These are phyloP conservation scores for Tiliacea citrago DNA, from an alignment of 2,888 invertebrate species.

Conservation along the genomic window DNA sequence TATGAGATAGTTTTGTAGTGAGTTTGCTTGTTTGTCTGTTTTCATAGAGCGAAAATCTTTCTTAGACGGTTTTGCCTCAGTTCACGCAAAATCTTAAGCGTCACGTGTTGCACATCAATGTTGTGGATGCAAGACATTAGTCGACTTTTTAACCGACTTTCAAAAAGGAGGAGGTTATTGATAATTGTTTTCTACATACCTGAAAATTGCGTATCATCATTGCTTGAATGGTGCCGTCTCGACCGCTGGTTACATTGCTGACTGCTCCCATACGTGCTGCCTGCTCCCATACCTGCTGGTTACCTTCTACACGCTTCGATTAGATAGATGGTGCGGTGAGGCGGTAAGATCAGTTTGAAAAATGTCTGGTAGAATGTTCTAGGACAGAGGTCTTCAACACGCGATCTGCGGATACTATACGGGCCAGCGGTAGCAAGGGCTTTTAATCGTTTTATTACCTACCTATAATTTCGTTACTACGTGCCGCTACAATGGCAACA, in stretches of 20 bases:
- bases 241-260: background rate
- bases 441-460: background rate
- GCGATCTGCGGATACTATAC: background rate
- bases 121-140: background rate
- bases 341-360: background rate
- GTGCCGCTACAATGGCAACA: too few relatives aligned
- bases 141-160: too few relatives aligned
- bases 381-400: background rate
- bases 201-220: background rate
- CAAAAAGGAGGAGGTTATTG: too few relatives aligned
- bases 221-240: background rate
- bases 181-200: background rate
- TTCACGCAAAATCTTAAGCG: background rate
- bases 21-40: background rate
- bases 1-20: background rate
- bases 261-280: background rate
- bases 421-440: background rate
- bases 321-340: background rate
- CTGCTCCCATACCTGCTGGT: constrained; percentile 1
- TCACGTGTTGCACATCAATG: background rate
- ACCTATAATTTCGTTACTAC: background rate
- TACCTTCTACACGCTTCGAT: background rate
- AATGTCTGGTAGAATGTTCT: background rate
- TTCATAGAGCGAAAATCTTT: background rate
- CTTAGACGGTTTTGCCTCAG: background rate